These are phyloP conservation scores for Coranthus polyacanthus DNA, from an alignment of 2,797 vertebrate genomes.

Conservation along the genomic window DNA sequence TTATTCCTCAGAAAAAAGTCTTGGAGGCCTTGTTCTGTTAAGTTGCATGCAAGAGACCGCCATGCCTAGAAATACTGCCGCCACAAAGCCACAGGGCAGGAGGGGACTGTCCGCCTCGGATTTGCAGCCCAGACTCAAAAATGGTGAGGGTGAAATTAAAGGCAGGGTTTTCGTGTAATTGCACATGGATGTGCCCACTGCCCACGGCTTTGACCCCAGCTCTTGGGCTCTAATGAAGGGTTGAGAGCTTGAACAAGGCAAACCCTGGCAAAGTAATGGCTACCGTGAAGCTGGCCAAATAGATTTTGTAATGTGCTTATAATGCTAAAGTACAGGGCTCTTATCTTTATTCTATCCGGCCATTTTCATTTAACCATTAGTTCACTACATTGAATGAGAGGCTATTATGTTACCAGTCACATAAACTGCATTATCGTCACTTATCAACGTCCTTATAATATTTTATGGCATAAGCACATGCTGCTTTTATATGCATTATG, in stretches of 20 bases:
- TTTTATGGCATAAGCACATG: constrained; percentile 19
- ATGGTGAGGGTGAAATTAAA: constrained; percentile 81
- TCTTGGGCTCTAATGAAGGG: constrained; percentile 74
- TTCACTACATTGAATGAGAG: constrained; percentile 41
- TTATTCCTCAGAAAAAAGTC: constrained; percentile 45
- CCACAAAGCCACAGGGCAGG: constrained; percentile 79
- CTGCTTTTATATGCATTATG: constrained; percentile 41
- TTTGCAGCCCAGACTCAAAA: constrained; percentile 71
- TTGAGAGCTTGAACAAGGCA: constrained; percentile 61
- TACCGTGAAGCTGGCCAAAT: constrained; percentile 47
- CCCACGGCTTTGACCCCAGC: constrained; percentile 71
- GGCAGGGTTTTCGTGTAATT: constrained; percentile 79
- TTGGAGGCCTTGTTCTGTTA: constrained; percentile 58
- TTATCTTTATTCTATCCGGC: constrained; percentile 50
- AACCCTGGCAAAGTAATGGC: constrained; percentile 54
- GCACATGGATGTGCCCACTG: constrained; percentile 76
- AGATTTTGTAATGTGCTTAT: constrained; percentile 60
- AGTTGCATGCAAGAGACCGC: constrained; percentile 66
- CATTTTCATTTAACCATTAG: constrained; percentile 51
- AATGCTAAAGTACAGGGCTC: constrained; percentile 32
- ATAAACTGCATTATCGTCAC: constrained; percentile 62
- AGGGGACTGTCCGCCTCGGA: constrained; percentile 69
- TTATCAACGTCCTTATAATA: constrained; percentile 60
- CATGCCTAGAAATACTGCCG: constrained; percentile 71
- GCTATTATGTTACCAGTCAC: constrained; percentile 40